A percentile compares a stretch with the other conserved stretches of the same genome.
These are phyloP conservation scores for Notolepis coatsorum DNA, from an alignment of 2,797 vertebrate genomes.

Conservation along the genomic window DNA sequence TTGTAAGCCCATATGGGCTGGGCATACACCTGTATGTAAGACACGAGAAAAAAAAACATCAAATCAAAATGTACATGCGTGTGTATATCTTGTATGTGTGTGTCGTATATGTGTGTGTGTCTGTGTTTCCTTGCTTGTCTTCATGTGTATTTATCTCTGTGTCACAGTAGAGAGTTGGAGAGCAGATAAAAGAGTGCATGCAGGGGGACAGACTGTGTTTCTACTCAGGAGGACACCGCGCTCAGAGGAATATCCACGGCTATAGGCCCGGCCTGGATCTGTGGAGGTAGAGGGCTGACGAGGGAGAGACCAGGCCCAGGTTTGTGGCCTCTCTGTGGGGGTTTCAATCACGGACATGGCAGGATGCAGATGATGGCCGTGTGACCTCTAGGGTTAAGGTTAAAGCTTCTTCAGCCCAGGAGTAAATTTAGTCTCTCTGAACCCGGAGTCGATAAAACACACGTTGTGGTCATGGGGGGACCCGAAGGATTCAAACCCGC, in stretches of 20 bases:
- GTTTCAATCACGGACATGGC: slow-evolving; percentile 10
- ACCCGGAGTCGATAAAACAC: too few species aligned
- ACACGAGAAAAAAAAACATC: too few species aligned
- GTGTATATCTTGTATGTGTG: too few species aligned
- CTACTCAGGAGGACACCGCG: slow-evolving; percentile 39
- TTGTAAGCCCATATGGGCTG: too few species aligned
- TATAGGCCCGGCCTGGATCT: not conserved
- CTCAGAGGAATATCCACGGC: slow-evolving; percentile 19
- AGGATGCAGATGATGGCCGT: not conserved
- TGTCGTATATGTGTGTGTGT: slow-evolving; percentile 7
- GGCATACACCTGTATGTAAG: too few species aligned
- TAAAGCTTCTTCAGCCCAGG: too few species aligned
- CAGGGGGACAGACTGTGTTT: slow-evolving; percentile 30
- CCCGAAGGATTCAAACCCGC: too few species aligned
- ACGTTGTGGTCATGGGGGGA: too few species aligned
- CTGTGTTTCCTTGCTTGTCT: slow-evolving; percentile 15
- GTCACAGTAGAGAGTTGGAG: not conserved
- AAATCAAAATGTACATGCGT: too few species aligned
- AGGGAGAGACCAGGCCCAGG: not conserved
- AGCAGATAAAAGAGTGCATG: slow-evolving; percentile 36
- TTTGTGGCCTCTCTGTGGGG: not conserved
- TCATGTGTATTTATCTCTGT: slow-evolving; percentile 16
- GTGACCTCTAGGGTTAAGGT: not conserved
- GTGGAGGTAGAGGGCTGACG: not conserved
- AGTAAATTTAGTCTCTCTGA: too few species aligned